Percentiles rank a stretch among this genome's conserved stretches.
These are phyloP conservation scores for Emydura subglobosa DNA, from an alignment of 2,113 vertebrate species.

Conservation along the genomic window DNA sequence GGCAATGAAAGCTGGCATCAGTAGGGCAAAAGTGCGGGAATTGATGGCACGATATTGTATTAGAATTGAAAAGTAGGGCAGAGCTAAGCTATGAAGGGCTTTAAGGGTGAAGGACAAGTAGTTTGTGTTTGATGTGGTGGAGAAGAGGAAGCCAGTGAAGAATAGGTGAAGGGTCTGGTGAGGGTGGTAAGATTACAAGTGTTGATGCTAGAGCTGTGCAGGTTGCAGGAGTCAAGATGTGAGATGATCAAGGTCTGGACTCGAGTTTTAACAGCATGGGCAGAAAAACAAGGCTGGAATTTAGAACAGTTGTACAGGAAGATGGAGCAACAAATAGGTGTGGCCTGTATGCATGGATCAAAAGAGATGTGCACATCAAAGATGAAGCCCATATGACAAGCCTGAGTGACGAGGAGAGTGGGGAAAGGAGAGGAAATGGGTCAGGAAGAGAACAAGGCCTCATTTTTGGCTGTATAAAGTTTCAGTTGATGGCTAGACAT, in stretches of 20 bases:
- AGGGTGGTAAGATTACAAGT: not conserved
- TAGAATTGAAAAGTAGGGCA: not conserved
- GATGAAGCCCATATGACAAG: accelerated
- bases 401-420: not conserved
- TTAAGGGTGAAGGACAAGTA: not conserved
- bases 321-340: not conserved
- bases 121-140: not conserved
- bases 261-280: not conserved
- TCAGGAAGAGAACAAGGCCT: not conserved
- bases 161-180: not conserved
- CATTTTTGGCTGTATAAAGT: not conserved
- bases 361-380: not conserved
- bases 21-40: not conserved
- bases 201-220: not conserved
- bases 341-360: accelerated
- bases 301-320: no score
- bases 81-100: not conserved
- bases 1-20: not conserved
- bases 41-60: not conserved
- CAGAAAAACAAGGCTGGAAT: not conserved
- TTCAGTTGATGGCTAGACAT: not conserved
- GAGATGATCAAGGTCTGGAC: accelerated
- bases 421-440: no score
- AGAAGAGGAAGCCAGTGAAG: not conserved
- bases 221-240: accelerated